Conservation (phyloP, 2,888 invertebrate genomes). For the Conistra vaccinii region DNA sequence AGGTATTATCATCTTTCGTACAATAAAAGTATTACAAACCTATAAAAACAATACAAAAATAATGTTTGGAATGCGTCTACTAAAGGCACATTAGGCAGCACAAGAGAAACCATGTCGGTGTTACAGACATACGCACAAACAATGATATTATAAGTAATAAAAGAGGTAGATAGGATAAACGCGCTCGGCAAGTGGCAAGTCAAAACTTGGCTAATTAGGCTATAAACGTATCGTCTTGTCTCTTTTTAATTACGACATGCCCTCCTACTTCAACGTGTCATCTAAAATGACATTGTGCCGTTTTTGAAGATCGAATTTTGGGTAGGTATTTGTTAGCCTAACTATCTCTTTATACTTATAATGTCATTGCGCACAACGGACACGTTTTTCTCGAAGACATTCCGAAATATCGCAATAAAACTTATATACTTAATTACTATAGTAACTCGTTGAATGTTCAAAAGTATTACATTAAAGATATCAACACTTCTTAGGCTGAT, state of each 20-base stretch:
- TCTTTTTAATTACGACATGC: no score
- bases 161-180: no score
- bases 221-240: no score
- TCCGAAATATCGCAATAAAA: constrained; percentile 18
- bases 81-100: constrained; percentile 65
- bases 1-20: constrained; percentile 70
- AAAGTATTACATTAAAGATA: constrained; percentile 14
- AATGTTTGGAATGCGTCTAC: constrained; percentile 72
- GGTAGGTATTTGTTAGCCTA: no score
- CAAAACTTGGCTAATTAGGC: no score
- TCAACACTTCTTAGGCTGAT: constrained; percentile 5
- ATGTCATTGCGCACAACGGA: neutral
- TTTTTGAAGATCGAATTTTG: no score
- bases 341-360: no score
- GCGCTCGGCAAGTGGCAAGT: no score
- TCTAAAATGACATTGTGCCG: no score
- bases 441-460: constrained; percentile 33
- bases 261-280: no score
- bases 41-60: constrained; percentile 63
- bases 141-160: neutral
- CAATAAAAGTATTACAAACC: constrained; percentile 59
- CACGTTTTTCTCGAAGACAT: constrained; percentile 37
- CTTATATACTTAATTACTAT: constrained; percentile 26
- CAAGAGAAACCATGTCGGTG: constrained; percentile 35
- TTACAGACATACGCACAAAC: constrained; percentile 13